Percentiles rank a stretch among this genome's conserved stretches.
phyloP scores from a whole-genome alignment of 2,797 vertebrate species.

The Lagodon rhomboides region DNA sequence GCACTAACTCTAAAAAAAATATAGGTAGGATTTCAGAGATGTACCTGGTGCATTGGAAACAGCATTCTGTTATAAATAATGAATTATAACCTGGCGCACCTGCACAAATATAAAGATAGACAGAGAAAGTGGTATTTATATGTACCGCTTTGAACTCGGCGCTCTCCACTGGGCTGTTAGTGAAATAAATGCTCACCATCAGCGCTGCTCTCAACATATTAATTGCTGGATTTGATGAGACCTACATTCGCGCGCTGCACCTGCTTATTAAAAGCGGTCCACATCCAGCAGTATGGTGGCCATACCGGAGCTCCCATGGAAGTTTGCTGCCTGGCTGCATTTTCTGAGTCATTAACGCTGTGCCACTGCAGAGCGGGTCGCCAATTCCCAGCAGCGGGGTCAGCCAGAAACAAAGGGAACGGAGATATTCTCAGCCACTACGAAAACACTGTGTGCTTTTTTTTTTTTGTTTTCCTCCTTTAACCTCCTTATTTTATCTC shows the following conservation, averaged over 20 bases:
- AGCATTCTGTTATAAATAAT: conserved; percentile 62
- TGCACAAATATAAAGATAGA: conserved; percentile 35
- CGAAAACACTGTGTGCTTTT: background rate
- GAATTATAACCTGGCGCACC: conserved; percentile 57
- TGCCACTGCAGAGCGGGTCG: conserved; percentile 64
- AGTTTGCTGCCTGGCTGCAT: conserved; percentile 68
- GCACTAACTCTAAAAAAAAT: conserved; percentile 60
- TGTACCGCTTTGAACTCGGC: conserved; percentile 34
- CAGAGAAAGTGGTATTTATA: conserved; percentile 35
- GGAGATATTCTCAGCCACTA: conserved; percentile 31
- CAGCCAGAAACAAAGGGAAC: conserved; percentile 57
- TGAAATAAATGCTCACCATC: conserved; percentile 69
- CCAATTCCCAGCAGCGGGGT: conserved; percentile 64
- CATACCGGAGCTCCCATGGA: conserved; percentile 58
- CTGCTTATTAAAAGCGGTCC: conserved; percentile 74
- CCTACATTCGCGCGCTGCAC: conserved; percentile 57
- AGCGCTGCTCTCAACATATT: conserved; percentile 72
- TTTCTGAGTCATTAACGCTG: conserved; percentile 81
- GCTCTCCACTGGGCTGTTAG: conserved; percentile 47
- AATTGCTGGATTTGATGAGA: conserved; percentile 73
- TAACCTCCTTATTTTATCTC: background rate
- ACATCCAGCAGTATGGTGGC: conserved; percentile 59
- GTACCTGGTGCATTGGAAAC: conserved; percentile 46
- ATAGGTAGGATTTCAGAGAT: conserved; percentile 58
- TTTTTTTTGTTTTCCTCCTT: conserved; percentile 13